phyloP scores from a whole-genome alignment of 2,113 vertebrate species.

The Apteryx mantelli region DNA sequence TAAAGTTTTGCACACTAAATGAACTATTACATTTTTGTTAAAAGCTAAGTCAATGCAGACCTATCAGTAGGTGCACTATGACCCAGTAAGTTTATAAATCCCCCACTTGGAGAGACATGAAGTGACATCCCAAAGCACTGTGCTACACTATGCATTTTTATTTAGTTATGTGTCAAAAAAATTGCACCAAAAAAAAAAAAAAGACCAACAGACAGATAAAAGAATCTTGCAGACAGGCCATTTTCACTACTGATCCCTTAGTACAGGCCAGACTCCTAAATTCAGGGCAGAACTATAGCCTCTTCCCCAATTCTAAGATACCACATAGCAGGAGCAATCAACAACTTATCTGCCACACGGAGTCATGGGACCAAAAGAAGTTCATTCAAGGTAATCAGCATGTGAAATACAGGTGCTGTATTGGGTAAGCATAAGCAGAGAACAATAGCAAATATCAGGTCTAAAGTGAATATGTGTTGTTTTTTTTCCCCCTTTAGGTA shows the following conservation, averaged over 20 bases:
- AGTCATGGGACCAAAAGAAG: not conserved
- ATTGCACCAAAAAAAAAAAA: not conserved
- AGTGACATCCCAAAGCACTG: not conserved
- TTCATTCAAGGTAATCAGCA: not conserved
- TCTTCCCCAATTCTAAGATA: not conserved
- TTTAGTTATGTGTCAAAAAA: not conserved
- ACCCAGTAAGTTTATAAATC: not conserved
- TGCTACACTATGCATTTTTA: not conserved
- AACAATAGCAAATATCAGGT: not conserved
- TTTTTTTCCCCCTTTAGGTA: not conserved
- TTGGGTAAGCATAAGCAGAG: not conserved
- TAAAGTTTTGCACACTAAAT: fast-evolving
- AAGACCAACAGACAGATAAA: no score
- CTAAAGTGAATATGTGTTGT: not conserved
- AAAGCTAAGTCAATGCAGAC: not conserved
- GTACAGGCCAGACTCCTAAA: not conserved
- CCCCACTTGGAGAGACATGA: not conserved
- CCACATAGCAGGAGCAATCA: not conserved
- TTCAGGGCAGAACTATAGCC: not conserved
- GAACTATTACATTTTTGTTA: not conserved
- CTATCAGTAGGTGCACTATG: not conserved
- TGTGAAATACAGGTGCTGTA: not conserved
- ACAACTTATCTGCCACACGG: not conserved
- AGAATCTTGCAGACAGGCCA: not conserved
- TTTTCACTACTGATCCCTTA: not conserved